Evolutionary conservation across 2,113 vertebrate genomes (phyloP), one percentile per base, ranked within the genome.

Genomic region (Triplophysa dalaica): DNA sequence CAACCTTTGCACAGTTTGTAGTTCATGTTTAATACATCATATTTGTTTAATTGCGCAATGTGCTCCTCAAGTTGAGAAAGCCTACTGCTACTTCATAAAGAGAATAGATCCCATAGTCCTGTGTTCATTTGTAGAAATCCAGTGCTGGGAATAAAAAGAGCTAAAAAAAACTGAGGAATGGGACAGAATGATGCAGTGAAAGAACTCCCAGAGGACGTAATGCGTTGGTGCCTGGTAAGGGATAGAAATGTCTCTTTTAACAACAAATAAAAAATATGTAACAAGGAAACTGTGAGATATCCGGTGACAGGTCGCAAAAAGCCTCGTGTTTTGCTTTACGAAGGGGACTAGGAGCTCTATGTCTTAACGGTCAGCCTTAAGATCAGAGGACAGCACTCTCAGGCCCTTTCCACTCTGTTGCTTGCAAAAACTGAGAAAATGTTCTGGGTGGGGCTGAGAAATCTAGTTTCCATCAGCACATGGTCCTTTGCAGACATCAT

Each of bases 221-320:
- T 85, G 86, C 83, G 80, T 75, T 80, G 73, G 73, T 64, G 79
- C 84, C 87, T 73, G 80, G 24, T 50, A 74, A 72, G 17, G 29
- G 66, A 75, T n/a, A 83, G 80, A 87, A 72, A 33, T 82, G 75
- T 82, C 85, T 86, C 66, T 83, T 87, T 79, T 81, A 82, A 78
- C 78, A 86, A 88, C 82, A 75, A 88, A 90, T 86, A 84, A 83
- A 86, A 87, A 87, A 84, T 83, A 83, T 70, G 77, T 85, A 89
- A 88, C 81, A 89, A 85, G 87, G 87, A 89, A 91, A 89, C 87
- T 91, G 87, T 87, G 87, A 91, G 84, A 88, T 89, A 88, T 88
- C 86, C 78, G 80, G 86, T 90, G 90, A 88, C 87, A 90, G 87
- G 87, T 86, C 87, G 90, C 85, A 88, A 93, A 93, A 91, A 92